Conservation (phyloP, 1,140 invertebrate genomes). For the Formica exsecta region DNA sequence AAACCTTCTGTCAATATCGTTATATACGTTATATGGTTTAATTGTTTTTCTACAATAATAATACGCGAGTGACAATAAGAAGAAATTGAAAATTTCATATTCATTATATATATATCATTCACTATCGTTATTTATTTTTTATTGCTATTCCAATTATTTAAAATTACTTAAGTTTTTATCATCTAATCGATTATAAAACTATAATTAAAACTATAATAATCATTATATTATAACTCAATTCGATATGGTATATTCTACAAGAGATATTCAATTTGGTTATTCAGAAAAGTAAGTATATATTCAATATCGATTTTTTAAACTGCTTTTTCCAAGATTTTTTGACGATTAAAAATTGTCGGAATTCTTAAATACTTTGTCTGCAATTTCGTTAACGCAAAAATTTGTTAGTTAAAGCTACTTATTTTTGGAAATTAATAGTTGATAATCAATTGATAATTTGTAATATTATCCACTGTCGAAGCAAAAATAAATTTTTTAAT, state of each 20-base stretch:
- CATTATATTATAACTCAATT: neutral
- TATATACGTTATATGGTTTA: neutral
- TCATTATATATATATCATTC: neutral
- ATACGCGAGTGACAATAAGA: neutral
- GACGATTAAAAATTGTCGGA: neutral
- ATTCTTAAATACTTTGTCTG: neutral
- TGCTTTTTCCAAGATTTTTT: neutral
- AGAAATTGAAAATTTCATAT: neutral
- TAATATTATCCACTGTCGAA: too few species aligned
- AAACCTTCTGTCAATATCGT: neutral
- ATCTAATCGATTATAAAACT: neutral
- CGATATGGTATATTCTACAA: neutral
- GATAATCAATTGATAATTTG: too few species aligned
- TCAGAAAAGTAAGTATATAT: conserved; percentile 30
- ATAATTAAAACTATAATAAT: neutral
- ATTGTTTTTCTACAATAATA: neutral
- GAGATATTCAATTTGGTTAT: neutral
- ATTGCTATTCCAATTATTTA: neutral
- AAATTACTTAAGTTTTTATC: conserved; percentile 13
- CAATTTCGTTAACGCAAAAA: neutral
- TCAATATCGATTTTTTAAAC: neutral
- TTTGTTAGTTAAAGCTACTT: neutral
- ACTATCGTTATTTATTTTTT: conserved; percentile 1
- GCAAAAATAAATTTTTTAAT: neutral
- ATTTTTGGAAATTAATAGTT: neutral